Percentiles rank a stretch among this genome's conserved stretches.
phyloP scores from a whole-genome alignment of 2,113 vertebrate species.

The Gobio gobio region DNA sequence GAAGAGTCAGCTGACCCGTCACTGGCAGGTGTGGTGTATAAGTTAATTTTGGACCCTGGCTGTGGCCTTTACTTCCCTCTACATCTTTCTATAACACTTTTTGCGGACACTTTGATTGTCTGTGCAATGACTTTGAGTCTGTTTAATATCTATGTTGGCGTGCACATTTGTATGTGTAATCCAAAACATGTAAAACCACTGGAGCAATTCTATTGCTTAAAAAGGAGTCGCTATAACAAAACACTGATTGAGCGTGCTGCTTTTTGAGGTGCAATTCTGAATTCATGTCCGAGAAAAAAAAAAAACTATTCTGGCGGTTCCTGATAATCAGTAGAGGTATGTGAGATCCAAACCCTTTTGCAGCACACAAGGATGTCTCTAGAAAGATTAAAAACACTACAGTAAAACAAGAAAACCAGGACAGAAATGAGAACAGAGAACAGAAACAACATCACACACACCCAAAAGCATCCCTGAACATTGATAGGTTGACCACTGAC shows the following conservation, averaged over 20 bases:
- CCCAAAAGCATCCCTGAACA: not conserved
- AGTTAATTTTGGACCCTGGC: not conserved
- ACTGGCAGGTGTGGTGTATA: not conserved
- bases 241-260: constrained; percentile 53
- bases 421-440: not conserved
- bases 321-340: constrained; percentile 56
- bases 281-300: constrained; percentile 40
- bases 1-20: not conserved
- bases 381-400: constrained; percentile 39
- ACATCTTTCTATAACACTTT: constrained; percentile 25
- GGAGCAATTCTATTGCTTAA: constrained; percentile 77
- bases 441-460: constrained; percentile 20
- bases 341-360: constrained; percentile 44
- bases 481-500: not conserved
- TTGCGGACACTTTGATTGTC: constrained; percentile 76
- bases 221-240: constrained; percentile 70
- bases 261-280: constrained; percentile 58
- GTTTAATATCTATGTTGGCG: constrained; percentile 62
- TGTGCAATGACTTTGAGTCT: constrained; percentile 75
- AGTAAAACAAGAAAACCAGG: constrained; percentile 14
- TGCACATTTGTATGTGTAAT: constrained; percentile 70
- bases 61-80: not conserved
- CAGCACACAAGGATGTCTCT: constrained; percentile 48
- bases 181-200: constrained; percentile 72
- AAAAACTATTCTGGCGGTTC: constrained; percentile 54